Conservation (phyloP, 2,888 invertebrate species). For the Zelleria hepariella region DNA sequence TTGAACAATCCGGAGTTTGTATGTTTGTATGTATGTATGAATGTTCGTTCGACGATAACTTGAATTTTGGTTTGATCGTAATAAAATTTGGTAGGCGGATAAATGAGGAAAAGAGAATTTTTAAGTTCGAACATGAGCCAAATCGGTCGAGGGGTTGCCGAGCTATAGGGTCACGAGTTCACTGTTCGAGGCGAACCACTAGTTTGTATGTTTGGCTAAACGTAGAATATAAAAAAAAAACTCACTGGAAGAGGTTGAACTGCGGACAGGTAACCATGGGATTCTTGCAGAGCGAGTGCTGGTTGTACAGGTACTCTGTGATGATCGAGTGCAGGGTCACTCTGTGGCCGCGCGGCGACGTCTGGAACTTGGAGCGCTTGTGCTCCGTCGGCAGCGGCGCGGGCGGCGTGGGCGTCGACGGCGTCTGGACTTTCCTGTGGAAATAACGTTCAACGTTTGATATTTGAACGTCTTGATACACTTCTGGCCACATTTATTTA, state of each 20-base stretch:
- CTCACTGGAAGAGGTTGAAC: conserved; percentile 91
- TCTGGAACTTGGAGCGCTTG: conserved; percentile 38
- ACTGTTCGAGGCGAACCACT: too few species aligned
- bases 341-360: conserved; percentile 68
- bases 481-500: neutral
- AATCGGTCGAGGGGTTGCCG: too few species aligned
- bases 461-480: too few species aligned
- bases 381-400: conserved; percentile 33
- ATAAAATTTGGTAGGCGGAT: too few species aligned
- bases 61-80: too few species aligned
- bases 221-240: too few species aligned
- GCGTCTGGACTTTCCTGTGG: conserved; percentile 1
- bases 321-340: conserved; percentile 92
- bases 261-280: conserved; percentile 98
- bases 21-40: too few species aligned
- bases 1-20: too few species aligned
- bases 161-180: too few species aligned
- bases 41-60: too few species aligned
- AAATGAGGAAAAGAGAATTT: too few species aligned
- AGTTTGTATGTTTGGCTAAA: neutral
- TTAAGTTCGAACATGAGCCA: too few species aligned
- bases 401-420: neutral
- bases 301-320: conserved; percentile 96
- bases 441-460: conserved; percentile 12
- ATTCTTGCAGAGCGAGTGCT: conserved; percentile 97